A percentile compares a stretch with the other conserved stretches of the same genome.
Conservation (phyloP, 2,888 invertebrate genomes). For the Trissolcus japonicus region DNA sequence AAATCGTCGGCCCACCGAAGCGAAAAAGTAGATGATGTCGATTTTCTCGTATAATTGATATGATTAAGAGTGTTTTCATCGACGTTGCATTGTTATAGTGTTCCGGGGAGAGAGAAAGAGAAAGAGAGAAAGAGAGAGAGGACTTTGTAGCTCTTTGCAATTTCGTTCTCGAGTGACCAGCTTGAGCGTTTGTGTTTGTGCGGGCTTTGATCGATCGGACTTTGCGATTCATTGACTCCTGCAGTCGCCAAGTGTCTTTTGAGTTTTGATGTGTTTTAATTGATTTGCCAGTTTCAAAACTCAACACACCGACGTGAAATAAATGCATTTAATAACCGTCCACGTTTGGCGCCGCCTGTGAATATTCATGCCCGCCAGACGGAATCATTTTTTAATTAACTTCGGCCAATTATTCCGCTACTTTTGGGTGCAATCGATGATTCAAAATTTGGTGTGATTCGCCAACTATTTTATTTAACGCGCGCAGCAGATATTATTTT, state of each 20-base stretch:
- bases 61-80: slow-evolving; percentile 27
- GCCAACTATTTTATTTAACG: no score
- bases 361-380: slow-evolving; percentile 17
- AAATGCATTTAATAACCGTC: slow-evolving; percentile 7
- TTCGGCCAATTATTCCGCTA: background rate
- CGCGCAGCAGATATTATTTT: no score
- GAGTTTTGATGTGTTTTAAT: slow-evolving; percentile 13
- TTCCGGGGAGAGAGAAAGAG: no score
- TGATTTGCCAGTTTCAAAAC: background rate
- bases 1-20: slow-evolving; percentile 41
- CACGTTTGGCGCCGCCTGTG: slow-evolving; percentile 2
- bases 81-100: background rate
- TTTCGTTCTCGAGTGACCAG: background rate
- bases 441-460: background rate
- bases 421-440: background rate
- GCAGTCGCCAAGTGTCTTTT: slow-evolving; percentile 22
- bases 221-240: slow-evolving; percentile 24
- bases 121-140: no score
- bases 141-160: no score
- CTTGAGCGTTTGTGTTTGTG: slow-evolving; percentile 5
- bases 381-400: slow-evolving; percentile 20
- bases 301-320: background rate
- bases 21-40: slow-evolving; percentile 41
- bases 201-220: slow-evolving; percentile 25
- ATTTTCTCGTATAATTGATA: slow-evolving; percentile 28